Percentiles rank a stretch among this genome's conserved stretches.
Evolutionary conservation across 37 sponge, comb jelly and placozoan genomes (phyloP).

Genomic region (Corticium candelabrum): DNA sequence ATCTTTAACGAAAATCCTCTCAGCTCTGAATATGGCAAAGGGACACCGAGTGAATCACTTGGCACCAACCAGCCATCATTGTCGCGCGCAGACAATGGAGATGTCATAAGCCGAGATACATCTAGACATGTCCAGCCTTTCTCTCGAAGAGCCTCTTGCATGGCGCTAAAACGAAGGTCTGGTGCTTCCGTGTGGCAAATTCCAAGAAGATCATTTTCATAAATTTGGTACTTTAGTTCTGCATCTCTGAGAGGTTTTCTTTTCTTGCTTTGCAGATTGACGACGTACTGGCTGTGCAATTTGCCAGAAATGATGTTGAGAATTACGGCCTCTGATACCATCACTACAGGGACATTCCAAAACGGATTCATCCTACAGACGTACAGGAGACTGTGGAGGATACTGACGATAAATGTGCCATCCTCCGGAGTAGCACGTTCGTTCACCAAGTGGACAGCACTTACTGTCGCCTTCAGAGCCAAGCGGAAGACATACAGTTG

Average conservation of each 20-base stretch:
- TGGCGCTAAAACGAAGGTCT: slow-evolving; percentile 13
- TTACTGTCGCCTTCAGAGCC: slow-evolving; percentile 1
- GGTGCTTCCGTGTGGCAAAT: slow-evolving; percentile 15
- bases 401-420: neutral
- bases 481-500: slow-evolving; percentile 36
- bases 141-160: slow-evolving; percentile 22
- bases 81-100: slow-evolving; percentile 13
- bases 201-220: slow-evolving; percentile 49
- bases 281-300: slow-evolving; percentile 28
- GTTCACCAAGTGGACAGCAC: neutral
- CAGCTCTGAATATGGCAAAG: slow-evolving; percentile 24
- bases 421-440: slow-evolving; percentile 10
- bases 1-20: slow-evolving; percentile 32
- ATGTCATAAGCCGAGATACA: slow-evolving; percentile 27
- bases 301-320: slow-evolving; percentile 22
- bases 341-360: slow-evolving; percentile 43
- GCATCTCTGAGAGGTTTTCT: slow-evolving; percentile 1
- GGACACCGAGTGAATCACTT: slow-evolving; percentile 12
- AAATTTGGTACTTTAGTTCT: slow-evolving; percentile 54
- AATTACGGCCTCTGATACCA: slow-evolving; percentile 43
- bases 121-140: slow-evolving; percentile 44
- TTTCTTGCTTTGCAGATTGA: slow-evolving; percentile 7
- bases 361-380: slow-evolving; percentile 41
- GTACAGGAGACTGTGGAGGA: slow-evolving; percentile 9
- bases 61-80: slow-evolving; percentile 54